Evolutionary conservation across 2,113 vertebrate genomes (phyloP).

Genomic region (Myiozetetes cayanensis): DNA sequence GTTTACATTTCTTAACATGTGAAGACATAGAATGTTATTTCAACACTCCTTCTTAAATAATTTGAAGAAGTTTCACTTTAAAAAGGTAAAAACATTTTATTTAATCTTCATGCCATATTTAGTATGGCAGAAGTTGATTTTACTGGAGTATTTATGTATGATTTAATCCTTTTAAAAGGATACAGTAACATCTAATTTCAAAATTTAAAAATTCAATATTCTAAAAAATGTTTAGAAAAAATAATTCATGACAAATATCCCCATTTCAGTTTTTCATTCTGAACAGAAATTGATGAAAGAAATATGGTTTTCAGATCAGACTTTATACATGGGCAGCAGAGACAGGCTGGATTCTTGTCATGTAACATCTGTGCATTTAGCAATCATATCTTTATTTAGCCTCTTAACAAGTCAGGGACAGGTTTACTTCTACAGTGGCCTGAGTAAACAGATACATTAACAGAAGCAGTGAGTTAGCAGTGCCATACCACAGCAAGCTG

Average conservation of each 20-base stretch:
- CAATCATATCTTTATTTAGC: neutral
- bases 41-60: neutral
- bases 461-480: neutral
- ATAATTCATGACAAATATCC: neutral
- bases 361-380: neutral
- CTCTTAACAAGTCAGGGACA: neutral
- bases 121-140: neutral
- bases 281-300: neutral
- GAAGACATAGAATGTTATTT: neutral
- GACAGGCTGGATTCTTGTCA: neutral
- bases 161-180: neutral
- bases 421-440: neutral
- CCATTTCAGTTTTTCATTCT: neutral
- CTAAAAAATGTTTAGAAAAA: neutral
- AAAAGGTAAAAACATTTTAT: neutral
- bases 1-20: neutral
- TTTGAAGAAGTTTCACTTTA: neutral
- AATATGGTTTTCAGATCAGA: neutral
- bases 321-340: neutral
- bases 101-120: neutral
- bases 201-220: neutral
- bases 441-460: neutral
- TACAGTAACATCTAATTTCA: neutral
- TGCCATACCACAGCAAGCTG: neutral
- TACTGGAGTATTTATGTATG: neutral